Base-by-base conservation (phyloP, 2,888 invertebrate species). In the Azorinus chamasolen region DNA sequence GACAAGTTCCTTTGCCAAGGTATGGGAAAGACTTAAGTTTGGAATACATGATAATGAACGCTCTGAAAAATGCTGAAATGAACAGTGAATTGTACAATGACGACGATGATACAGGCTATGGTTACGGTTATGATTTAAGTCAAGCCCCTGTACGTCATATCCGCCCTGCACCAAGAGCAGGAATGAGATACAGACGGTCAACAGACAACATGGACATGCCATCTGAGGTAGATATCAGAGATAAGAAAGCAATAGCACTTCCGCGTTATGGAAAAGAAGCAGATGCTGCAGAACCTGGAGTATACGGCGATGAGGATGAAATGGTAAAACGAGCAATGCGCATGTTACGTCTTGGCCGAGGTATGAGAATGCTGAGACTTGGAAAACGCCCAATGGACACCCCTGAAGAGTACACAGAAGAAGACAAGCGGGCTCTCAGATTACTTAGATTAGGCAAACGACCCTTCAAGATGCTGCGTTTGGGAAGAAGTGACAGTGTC, bases 391-490 rank as follows among this genome's bases (percentile, higher is more conserved):
- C 64, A 57, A 77, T 71, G 58, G 73, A 54, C 77, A 79, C 84
- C 66, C 80, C 45, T 27, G 58, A 59, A 4, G 71, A 71, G 18
- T 75, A 65, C 37, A 75, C 73, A 1, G 78, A 77, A 16, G 59
- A 53, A 4, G 69, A 68, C 25, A 81, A 81, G 14, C 71, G 48
- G 10, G 83, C 78, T 2, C 89, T 89, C 68, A 75, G 89, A 37
- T 85, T 87, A 39, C 85, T 90, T 75, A 76, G 83, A 45, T 78
- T 89, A 27, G 90, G 88, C 37, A 89, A 89, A 78, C 82, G 90
- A 16, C 83, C 87, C 53, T 85, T 87, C 78, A 81, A 79, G 22
- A 89, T 90, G 90, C 79, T 89, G 10, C 78, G 89, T 25, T 70
- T 90, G 50, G 90, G 89, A 10, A 83, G 87, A 69, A 74, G 85